These are phyloP conservation scores for Bergia sp. DNA, from an alignment of 92 coral and sea anemone genomes.

Conservation along the genomic window DNA sequence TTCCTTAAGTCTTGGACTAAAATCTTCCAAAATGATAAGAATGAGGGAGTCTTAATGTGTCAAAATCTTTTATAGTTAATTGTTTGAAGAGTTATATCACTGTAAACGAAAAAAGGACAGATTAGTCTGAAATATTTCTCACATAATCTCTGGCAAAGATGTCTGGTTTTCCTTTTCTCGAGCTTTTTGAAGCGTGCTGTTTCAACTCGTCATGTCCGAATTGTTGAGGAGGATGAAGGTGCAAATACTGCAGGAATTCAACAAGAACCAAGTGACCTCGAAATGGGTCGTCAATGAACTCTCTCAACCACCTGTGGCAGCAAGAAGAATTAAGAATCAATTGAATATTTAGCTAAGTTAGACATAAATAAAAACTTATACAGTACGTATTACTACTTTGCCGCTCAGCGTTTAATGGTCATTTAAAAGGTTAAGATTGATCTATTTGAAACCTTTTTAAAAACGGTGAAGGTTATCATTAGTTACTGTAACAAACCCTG, in stretches of 20 bases:
- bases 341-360: too few relatives aligned
- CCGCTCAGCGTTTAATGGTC: too few relatives aligned
- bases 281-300: conserved; percentile 95
- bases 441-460: too few relatives aligned
- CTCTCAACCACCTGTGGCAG: conserved; percentile 86
- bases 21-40: background rate
- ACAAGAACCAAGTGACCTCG: conserved; percentile 89
- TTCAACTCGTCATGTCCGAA: conserved; percentile 50
- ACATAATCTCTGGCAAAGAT: conserved; percentile 88
- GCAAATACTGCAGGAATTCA: conserved; percentile 90
- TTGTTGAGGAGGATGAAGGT: conserved; percentile 73
- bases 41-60: too few relatives aligned
- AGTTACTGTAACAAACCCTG: too few relatives aligned
- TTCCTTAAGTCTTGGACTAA: background rate
- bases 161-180: conserved; percentile 75
- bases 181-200: conserved; percentile 45
- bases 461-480: too few relatives aligned
- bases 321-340: background rate
- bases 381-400: too few relatives aligned
- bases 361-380: too few relatives aligned
- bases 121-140: conserved; percentile 70
- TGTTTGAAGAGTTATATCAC: too few relatives aligned
- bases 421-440: too few relatives aligned
- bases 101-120: background rate
- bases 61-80: too few relatives aligned